These are phyloP conservation scores for Anabacerthia variegaticeps DNA, from an alignment of 2,797 vertebrate genomes.

Conservation along the genomic window DNA sequence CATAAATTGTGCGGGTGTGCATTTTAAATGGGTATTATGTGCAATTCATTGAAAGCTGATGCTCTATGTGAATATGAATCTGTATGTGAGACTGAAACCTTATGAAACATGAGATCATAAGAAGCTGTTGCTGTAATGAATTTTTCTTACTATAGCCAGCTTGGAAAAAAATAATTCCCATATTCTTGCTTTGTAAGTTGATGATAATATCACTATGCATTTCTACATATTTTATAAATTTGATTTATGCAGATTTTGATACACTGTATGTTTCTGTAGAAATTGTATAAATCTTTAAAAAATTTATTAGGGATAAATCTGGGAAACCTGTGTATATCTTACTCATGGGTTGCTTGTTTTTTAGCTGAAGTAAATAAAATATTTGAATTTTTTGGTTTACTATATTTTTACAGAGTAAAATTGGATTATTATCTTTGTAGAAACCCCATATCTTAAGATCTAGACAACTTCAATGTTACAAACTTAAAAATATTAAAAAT, in stretches of 20 bases:
- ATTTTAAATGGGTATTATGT: constrained; percentile 74
- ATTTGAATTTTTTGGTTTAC: constrained; percentile 77
- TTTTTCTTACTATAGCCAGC: constrained; percentile 76
- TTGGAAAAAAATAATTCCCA: constrained; percentile 75
- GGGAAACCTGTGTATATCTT: constrained; percentile 77
- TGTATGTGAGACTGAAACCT: constrained; percentile 70
- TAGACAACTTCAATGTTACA: not conserved
- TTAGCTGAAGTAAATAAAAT: constrained; percentile 81
- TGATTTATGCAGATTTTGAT: constrained; percentile 88
- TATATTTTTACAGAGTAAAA: constrained; percentile 37
- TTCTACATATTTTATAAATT: constrained; percentile 86
- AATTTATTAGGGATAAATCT: constrained; percentile 79
- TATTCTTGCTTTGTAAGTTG: constrained; percentile 81
- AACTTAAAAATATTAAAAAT: not conserved
- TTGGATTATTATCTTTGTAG: not conserved
- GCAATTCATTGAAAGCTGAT: constrained; percentile 72
- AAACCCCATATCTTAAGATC: not conserved
- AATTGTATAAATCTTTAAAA: constrained; percentile 82
- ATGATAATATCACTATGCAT: constrained; percentile 84
- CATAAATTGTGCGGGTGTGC: constrained; percentile 61
- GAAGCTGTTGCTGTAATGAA: constrained; percentile 75
- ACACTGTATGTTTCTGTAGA: constrained; percentile 87
- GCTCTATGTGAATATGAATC: constrained; percentile 67
- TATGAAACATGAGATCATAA: constrained; percentile 55
- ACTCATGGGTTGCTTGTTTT: constrained; percentile 82